phyloP scores from a whole-genome alignment of 2,797 vertebrate species.

The Arctocebus calabarensis region DNA sequence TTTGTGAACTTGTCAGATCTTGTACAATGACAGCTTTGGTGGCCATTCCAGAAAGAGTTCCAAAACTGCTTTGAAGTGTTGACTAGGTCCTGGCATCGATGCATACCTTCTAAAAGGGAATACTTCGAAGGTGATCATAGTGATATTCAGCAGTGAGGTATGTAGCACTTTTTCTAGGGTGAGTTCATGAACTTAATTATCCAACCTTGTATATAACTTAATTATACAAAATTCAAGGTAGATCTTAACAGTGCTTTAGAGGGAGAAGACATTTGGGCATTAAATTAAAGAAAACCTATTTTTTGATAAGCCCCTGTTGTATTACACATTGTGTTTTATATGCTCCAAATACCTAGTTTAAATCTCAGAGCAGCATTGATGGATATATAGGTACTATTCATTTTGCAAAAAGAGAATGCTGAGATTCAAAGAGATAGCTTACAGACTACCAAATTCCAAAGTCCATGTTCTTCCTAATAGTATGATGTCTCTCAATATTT shows the following conservation, averaged over 20 bases:
- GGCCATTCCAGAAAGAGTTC: no score
- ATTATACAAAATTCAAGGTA: conserved; percentile 41
- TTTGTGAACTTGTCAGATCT: no score
- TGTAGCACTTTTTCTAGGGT: no score
- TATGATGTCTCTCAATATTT: conserved; percentile 26
- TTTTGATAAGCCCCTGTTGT: neutral
- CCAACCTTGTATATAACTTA: neutral
- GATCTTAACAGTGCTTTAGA: conserved; percentile 32
- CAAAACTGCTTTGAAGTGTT: no score
- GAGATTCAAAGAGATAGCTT: conserved; percentile 40
- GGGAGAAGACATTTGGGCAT: conserved; percentile 14
- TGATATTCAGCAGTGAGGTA: no score
- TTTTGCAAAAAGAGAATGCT: conserved; percentile 36
- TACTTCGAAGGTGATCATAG: no score
- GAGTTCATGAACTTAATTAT: no score
- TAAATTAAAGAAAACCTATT: conserved; percentile 46
- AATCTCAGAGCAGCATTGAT: conserved; percentile 13
- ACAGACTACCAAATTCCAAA: conserved; percentile 26
- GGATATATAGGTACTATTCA: neutral
- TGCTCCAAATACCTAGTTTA: conserved; percentile 50
- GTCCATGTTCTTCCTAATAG: neutral
- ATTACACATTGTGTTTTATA: neutral
- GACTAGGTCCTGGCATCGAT: no score
- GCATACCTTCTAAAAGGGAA: no score
- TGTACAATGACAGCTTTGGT: no score